Conservation (phyloP, 2,113 vertebrate species). For the Lagenorhynchus albirostris region DNA sequence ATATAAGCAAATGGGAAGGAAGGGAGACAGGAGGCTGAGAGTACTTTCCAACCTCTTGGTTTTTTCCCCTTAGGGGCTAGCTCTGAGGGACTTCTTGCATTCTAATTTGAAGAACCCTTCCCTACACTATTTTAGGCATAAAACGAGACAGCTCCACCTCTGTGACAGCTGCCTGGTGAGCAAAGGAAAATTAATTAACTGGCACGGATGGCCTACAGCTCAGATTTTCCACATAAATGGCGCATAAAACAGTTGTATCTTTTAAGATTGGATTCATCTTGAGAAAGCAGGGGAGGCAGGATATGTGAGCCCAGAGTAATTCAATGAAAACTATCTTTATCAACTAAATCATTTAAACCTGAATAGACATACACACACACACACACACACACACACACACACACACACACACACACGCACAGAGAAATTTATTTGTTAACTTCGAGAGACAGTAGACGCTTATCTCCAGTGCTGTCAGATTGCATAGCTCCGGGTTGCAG, state of each 20-base stretch:
- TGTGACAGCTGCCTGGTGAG: slow-evolving; percentile 60
- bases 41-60: neutral
- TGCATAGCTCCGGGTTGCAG: neutral
- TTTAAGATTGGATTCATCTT: slow-evolving; percentile 66
- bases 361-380: neutral
- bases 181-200: slow-evolving; percentile 72
- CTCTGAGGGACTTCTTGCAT: slow-evolving; percentile 41
- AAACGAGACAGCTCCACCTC: slow-evolving; percentile 47
- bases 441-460: neutral
- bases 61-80: neutral
- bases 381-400: neutral
- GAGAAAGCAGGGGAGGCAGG: slow-evolving; percentile 20
- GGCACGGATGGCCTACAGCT: slow-evolving; percentile 69
- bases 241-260: slow-evolving; percentile 58
- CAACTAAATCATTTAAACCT: neutral
- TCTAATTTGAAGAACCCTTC: slow-evolving; percentile 42
- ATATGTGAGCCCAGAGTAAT: slow-evolving; percentile 3
- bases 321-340: slow-evolving; percentile 39
- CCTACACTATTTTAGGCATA: slow-evolving; percentile 45
- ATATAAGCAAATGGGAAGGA: neutral
- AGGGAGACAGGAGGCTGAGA: neutral
- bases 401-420: neutral
- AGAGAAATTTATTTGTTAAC: neutral
- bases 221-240: slow-evolving; percentile 72
- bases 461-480: neutral